Percentiles rank a stretch among this genome's conserved stretches.
Conservation (phyloP, 2,888 invertebrate genomes). For the Hetaerina titia region DNA sequence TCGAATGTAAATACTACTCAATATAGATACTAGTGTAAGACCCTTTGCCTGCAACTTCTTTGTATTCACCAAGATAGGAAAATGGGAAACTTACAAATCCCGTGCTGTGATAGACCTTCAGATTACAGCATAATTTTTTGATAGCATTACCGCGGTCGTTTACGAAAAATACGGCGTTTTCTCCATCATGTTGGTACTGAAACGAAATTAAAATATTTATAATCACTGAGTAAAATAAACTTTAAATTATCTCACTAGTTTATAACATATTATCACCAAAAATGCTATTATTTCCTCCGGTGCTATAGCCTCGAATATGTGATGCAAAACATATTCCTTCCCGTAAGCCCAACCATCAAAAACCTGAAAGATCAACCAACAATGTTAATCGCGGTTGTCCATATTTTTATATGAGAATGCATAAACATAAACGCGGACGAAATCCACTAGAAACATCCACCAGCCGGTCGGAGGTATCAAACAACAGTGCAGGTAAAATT, state of each 20-base stretch:
- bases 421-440: too few relatives aligned
- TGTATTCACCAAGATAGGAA: too few relatives aligned
- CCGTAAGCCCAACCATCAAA: slow-evolving; percentile 34
- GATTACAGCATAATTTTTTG: neutral
- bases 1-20: too few relatives aligned
- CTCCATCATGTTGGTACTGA: slow-evolving; percentile 47
- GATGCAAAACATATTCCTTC: neutral
- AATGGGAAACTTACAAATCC: too few relatives aligned
- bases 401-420: too few relatives aligned
- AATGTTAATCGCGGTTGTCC: too few relatives aligned
- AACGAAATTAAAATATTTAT: neutral
- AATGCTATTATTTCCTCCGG: slow-evolving; percentile 1
- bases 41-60: too few relatives aligned
- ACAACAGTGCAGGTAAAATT: too few relatives aligned
- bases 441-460: too few relatives aligned
- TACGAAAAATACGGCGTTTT: slow-evolving; percentile 28
- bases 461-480: too few relatives aligned
- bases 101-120: too few relatives aligned
- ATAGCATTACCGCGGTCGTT: neutral
- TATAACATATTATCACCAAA: neutral
- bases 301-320: slow-evolving; percentile 22
- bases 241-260: neutral
- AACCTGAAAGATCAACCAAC: neutral
- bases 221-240: neutral
- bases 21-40: too few relatives aligned